phyloP scores from a whole-genome alignment of 2,888 invertebrate genomes.

The Oxyteleia sp. region DNA sequence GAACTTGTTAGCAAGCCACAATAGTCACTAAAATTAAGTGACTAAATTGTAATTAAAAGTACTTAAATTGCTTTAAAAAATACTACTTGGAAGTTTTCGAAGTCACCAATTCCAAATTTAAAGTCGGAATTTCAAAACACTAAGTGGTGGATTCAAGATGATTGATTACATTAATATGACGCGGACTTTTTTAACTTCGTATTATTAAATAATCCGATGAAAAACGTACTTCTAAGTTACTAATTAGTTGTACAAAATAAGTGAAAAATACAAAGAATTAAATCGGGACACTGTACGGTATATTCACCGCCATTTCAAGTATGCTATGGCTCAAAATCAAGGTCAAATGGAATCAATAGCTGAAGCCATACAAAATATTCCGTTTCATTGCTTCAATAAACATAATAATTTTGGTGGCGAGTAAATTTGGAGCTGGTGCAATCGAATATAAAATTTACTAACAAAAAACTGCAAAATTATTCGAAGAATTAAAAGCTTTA shows the following conservation, averaged over 20 bases:
- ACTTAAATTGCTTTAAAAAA: too few relatives aligned
- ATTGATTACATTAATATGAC: too few relatives aligned
- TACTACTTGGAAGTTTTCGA: too few relatives aligned
- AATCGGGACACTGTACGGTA: conserved; percentile 52
- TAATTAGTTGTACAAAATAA: conserved; percentile 65
- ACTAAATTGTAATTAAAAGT: too few relatives aligned
- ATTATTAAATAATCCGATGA: conserved; percentile 75
- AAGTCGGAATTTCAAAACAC: too few relatives aligned
- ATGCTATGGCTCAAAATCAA: conserved; percentile 64
- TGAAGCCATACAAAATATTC: conserved; percentile 68
- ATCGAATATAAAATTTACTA: conserved; percentile 67
- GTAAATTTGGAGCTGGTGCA: conserved; percentile 48
- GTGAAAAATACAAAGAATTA: conserved; percentile 63
- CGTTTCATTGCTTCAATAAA: conserved; percentile 66
- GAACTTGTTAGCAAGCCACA: too few relatives aligned
- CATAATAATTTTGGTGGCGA: conserved; percentile 66
- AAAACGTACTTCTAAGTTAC: conserved; percentile 74
- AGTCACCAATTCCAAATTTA: too few relatives aligned
- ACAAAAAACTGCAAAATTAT: conserved; percentile 55
- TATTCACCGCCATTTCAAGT: conserved; percentile 61
- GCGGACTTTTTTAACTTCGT: too few relatives aligned
- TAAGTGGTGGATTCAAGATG: too few relatives aligned
- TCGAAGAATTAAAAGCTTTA: conserved; percentile 56
- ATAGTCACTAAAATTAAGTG: too few relatives aligned
- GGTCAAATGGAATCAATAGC: conserved; percentile 47